A percentile compares a stretch with the other conserved stretches of the same genome.
phyloP scores from a whole-genome alignment of 2,113 vertebrate species.

The Nipponia nippon region DNA sequence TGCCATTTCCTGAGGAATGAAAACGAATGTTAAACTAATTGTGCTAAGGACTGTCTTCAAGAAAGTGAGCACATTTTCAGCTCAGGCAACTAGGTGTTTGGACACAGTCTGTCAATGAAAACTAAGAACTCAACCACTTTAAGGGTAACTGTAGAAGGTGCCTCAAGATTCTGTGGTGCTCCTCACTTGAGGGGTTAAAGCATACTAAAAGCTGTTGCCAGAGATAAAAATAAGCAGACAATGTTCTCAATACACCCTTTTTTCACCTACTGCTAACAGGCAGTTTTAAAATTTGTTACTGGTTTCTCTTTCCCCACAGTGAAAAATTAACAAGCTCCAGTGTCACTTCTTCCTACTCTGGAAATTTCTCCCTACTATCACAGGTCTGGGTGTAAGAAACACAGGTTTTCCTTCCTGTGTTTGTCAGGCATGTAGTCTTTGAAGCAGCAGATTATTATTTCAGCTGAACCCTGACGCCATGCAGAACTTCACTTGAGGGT shows the following conservation, averaged over 20 bases:
- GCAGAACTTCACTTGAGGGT: background rate
- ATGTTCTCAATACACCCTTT: background rate
- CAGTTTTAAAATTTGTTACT: background rate
- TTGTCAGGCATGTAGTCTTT: background rate
- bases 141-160: background rate
- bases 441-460: slow-evolving; percentile 6
- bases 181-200: background rate
- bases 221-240: background rate
- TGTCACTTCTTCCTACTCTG: background rate
- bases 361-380: background rate
- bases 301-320: background rate
- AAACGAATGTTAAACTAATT: background rate
- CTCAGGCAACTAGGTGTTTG: background rate
- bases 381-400: background rate
- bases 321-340: background rate
- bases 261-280: background rate
- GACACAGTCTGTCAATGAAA: background rate
- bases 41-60: background rate
- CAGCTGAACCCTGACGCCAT: background rate
- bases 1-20: background rate
- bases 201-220: background rate
- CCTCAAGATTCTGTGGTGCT: background rate
- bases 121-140: background rate
- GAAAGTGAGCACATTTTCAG: background rate
- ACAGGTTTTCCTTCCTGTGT: background rate